Evolutionary conservation across 53 echinoderm and acorn worm genomes (phyloP).

Genomic region (Henricia sp.): DNA sequence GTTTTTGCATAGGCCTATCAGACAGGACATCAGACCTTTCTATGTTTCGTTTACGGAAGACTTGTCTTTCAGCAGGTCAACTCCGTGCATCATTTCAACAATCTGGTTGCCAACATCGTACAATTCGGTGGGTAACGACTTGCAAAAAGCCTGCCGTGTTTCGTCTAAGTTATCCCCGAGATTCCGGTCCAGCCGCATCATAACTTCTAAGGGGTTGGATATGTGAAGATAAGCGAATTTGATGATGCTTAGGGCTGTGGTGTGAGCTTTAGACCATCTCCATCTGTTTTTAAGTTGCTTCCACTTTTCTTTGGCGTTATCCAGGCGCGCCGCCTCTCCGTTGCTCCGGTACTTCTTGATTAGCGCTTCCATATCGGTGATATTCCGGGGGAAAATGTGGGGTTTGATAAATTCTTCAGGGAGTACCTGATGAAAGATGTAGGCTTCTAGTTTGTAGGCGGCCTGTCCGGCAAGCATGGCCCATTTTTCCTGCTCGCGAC

Average conservation of each 20-base stretch:
- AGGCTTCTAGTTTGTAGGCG: conserved; percentile 91
- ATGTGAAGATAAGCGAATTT: conserved; percentile 96
- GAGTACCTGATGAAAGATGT: conserved; percentile 90
- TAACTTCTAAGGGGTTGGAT: conserved; percentile 93
- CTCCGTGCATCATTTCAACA: conserved; percentile 81
- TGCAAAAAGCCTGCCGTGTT: conserved; percentile 76
- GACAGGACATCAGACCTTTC: too few relatives aligned
- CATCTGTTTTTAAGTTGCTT: conserved; percentile 75
- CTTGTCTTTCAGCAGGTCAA: conserved; percentile 65
- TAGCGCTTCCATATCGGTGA: conserved; percentile 89
- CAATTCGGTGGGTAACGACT: conserved; percentile 79
- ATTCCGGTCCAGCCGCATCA: conserved; percentile 91
- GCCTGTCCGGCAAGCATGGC: conserved; percentile 99
- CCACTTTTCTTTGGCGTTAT: conserved; percentile 94
- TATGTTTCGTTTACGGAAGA: conserved; percentile 52
- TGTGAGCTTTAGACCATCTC: conserved; percentile 86
- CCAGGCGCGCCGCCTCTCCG: conserved; percentile 73
- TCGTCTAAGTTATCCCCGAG: conserved; percentile 82
- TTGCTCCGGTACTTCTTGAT: conserved; percentile 85
- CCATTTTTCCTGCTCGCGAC: conserved; percentile 96
- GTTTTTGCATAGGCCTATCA: too few relatives aligned
- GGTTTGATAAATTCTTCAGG: conserved; percentile 95
- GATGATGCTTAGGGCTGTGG: conserved; percentile 70
- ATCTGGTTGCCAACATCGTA: conserved; percentile 82
- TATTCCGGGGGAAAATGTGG: conserved; percentile 95